A percentile compares a stretch with the other conserved stretches of the same genome.
Evolutionary conservation across 2,797 vertebrate species (phyloP).

Genomic region (Sebastes alutus): DNA sequence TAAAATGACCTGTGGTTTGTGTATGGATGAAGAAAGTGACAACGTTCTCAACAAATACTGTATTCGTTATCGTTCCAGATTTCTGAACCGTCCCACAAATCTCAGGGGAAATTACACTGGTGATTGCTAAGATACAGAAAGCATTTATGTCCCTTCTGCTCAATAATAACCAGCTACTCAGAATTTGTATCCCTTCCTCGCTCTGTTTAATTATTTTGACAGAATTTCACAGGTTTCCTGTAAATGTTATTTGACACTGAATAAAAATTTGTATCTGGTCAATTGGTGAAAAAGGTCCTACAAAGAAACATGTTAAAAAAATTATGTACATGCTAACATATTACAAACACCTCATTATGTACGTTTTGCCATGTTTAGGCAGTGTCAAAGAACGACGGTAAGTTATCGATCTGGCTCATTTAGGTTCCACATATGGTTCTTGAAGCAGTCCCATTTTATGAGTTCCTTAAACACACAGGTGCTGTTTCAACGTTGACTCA

Average conservation of each 20-base stretch:
- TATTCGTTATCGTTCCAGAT: constrained; percentile 12
- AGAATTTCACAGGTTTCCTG: constrained; percentile 14
- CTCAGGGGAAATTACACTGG: constrained; percentile 41
- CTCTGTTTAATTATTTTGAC: background rate
- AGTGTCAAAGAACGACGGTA: background rate
- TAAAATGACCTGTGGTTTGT: background rate
- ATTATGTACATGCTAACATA: constrained; percentile 18
- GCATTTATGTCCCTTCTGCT: background rate
- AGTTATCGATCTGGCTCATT: background rate
- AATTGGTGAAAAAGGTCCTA: constrained; percentile 30
- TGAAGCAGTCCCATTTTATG: background rate
- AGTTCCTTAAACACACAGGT: background rate
- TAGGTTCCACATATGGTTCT: background rate
- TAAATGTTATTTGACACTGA: constrained; percentile 25
- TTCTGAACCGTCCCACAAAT: constrained; percentile 8
- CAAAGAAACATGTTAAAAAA: constrained; percentile 39
- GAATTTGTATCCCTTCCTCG: background rate
- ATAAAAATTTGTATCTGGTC: constrained; percentile 34
- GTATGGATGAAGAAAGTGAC: background rate
- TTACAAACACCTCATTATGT: constrained; percentile 20
- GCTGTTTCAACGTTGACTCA: background rate
- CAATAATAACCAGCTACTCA: background rate
- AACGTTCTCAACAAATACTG: background rate
- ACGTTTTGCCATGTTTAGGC: background rate
- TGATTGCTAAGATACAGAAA: background rate